Base-by-base conservation (phyloP, 2,113 vertebrate species). In the Pteruthius melanotis region DNA sequence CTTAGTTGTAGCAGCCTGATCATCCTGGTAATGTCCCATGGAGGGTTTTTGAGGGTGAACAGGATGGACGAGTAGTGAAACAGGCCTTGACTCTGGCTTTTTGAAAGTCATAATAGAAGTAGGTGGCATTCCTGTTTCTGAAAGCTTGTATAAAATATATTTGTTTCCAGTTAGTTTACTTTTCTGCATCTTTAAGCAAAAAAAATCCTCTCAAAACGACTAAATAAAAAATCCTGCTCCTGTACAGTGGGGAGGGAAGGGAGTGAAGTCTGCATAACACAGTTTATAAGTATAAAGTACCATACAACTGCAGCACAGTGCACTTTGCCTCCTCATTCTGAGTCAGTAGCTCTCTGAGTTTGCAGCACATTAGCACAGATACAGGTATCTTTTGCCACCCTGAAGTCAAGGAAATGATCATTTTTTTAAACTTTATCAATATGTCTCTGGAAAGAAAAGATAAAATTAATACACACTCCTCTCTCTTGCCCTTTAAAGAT, bases 231-330 rank as follows among this genome's bases (percentile, higher is more conserved):
- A 69, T 60, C 31, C 5, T 40, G 11, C 12, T 59, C 3, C 39
- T 56, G 8, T 52, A 19, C 6, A 17, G 19, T 35, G 65, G 5
- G 33, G 24, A 57, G 7, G 39, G 37, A 74, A 74, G n/a, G 37
- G 9, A 50, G 7, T 27, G 22, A 61, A 78, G 16, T 66, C 21
- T 75, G 26, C 17, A 3, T 49, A 23, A 59, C 27, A 28, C 19
- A 49, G 17, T 53, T 90, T 44, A 24, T 53, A 59, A 22, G 11
- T 78, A 10, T 71, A 31, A 63, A 63, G 50, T n/a, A 37, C 10
- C 1, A 0, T 8, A 4, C 3, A 39, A 45, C 59, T 84, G 65
- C 60, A 82, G 60, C 0, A 0, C 64, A 13, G 16, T 22, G 16
- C n/a, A 3, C 37, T 56, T 52, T 45, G 5, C 22, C 45, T 56